phyloP scores from a whole-genome alignment of 2,888 invertebrate species.

The Uloborus plumipes region DNA sequence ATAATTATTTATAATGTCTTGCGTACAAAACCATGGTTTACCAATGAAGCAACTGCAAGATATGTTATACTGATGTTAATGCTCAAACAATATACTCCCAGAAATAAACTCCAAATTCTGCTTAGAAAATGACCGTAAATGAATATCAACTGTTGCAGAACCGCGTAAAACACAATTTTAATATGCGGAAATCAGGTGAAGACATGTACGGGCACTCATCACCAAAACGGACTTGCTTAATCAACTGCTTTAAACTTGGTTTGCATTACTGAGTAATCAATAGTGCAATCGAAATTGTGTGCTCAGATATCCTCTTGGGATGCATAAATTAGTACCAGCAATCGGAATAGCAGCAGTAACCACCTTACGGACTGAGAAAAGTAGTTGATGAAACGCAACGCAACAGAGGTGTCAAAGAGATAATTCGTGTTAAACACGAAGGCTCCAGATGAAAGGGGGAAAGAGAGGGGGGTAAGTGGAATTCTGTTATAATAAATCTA shows the following conservation, averaged over 20 bases:
- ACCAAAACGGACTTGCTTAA: slow-evolving; percentile 7
- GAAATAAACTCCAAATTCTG: too few relatives aligned
- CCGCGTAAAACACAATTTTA: too few relatives aligned
- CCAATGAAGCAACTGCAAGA: too few relatives aligned
- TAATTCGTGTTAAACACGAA: slow-evolving; percentile 25
- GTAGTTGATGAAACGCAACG: slow-evolving; percentile 24
- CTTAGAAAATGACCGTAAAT: too few relatives aligned
- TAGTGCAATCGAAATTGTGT: slow-evolving; percentile 18
- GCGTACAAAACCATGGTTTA: too few relatives aligned
- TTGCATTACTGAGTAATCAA: slow-evolving; percentile 30
- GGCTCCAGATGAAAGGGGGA: not conserved
- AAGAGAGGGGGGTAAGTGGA: not conserved
- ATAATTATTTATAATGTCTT: too few relatives aligned
- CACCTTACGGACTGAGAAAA: slow-evolving; percentile 28
- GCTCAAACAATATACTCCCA: too few relatives aligned
- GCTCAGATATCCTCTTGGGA: slow-evolving; percentile 5
- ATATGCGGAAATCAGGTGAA: too few relatives aligned
- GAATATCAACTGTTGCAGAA: too few relatives aligned
- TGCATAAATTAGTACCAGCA: slow-evolving; percentile 36
- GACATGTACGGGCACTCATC: not conserved
- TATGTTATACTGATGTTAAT: too few relatives aligned
- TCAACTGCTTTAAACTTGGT: slow-evolving; percentile 6
- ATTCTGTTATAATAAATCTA: too few relatives aligned
- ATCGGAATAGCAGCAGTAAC: slow-evolving; percentile 18
- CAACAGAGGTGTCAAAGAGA: slow-evolving; percentile 11